phyloP scores from a whole-genome alignment of 2,888 invertebrate species.

The Chrysolina americana region DNA sequence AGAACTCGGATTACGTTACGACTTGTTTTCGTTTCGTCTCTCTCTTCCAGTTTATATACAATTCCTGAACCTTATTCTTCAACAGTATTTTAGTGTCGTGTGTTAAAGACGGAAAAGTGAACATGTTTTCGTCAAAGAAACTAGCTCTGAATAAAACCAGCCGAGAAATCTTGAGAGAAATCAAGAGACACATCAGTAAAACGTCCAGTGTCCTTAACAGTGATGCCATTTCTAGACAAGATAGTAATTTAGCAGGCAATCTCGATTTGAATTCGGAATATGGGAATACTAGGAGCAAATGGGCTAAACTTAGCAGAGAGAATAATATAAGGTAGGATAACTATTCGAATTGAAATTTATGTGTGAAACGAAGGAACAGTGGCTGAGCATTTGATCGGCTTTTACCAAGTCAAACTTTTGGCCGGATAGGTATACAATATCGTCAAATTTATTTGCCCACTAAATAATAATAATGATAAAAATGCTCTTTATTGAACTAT shows the following conservation, averaged over 20 bases:
- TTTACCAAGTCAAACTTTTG: too few relatives aligned
- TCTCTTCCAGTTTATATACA: slow-evolving; percentile 61
- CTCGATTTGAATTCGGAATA: slow-evolving; percentile 46
- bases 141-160: slow-evolving; percentile 57
- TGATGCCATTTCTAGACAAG: slow-evolving; percentile 72
- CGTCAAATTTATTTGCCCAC: too few relatives aligned
- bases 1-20: slow-evolving; percentile 21
- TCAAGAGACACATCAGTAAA: slow-evolving; percentile 72
- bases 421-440: too few relatives aligned
- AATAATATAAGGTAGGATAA: slow-evolving; percentile 65
- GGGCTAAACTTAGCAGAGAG: slow-evolving; percentile 64
- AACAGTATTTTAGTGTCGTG: slow-evolving; percentile 37
- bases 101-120: slow-evolving; percentile 31
- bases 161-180: slow-evolving; percentile 60
- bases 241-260: slow-evolving; percentile 50
- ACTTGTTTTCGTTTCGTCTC: slow-evolving; percentile 64
- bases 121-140: slow-evolving; percentile 55
- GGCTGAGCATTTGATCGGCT: neutral
- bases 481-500: too few relatives aligned
- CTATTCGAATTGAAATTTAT: neutral
- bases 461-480: too few relatives aligned
- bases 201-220: slow-evolving; percentile 76
- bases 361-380: neutral
- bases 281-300: slow-evolving; percentile 56
- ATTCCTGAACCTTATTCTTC: slow-evolving; percentile 44